These are phyloP conservation scores for Zoanthus sociatus DNA, from an alignment of 92 coral and sea anemone species.

Conservation along the genomic window DNA sequence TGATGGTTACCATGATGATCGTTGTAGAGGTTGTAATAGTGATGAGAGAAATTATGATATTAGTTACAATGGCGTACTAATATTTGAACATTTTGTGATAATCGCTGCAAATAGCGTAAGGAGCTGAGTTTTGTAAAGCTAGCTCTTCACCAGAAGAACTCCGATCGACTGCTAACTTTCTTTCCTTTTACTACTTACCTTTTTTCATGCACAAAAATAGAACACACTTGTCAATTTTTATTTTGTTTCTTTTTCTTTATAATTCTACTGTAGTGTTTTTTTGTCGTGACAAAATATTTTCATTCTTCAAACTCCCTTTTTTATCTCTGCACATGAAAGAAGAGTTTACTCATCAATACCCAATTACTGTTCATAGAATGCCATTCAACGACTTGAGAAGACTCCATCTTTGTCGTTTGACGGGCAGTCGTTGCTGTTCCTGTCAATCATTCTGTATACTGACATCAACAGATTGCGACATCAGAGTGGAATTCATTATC, in stretches of 20 bases:
- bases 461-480: slow-evolving; percentile 68
- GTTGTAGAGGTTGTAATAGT: neutral
- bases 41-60: no score
- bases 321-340: neutral
- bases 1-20: neutral
- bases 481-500: slow-evolving; percentile 58
- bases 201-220: no score
- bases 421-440: slow-evolving; percentile 70
- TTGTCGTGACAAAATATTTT: neutral
- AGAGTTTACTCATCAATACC: neutral
- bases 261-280: neutral
- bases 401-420: slow-evolving; percentile 79
- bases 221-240: no score
- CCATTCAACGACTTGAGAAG: slow-evolving; percentile 73
- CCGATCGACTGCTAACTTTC: no score
- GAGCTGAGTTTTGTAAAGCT: no score
- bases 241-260: no score
- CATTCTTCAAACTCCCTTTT: neutral
- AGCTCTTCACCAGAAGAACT: no score
- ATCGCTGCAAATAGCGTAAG: no score
- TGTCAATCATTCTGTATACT: slow-evolving; percentile 76
- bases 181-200: no score
- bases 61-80: no score
- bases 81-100: no score
- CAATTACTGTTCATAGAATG: slow-evolving; percentile 45